Base-by-base conservation (phyloP, 2,113 vertebrate genomes). In the Menura novaehollandiae region DNA sequence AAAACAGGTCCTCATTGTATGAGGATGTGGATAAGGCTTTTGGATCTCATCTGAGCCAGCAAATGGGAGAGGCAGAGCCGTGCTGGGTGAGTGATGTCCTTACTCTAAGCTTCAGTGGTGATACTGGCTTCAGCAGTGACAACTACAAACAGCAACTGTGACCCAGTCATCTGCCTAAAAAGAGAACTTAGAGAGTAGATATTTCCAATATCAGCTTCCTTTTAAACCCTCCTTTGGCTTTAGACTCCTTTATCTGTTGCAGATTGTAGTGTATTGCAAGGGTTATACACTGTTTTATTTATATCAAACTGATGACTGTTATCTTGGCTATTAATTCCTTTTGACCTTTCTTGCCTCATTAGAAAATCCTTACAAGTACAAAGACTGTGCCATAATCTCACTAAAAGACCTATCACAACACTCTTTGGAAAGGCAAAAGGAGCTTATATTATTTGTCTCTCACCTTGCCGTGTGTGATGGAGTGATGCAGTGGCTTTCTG, bases 371-470 rank as follows among this genome's bases (percentile, higher is more conserved):
- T 44, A 44, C 30, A 93, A 89, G 79, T 91, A 58, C 87, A 97
- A 97, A 96, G 93, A 53, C 52, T 81, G 72, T 37, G 56, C 79
- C 81, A 95, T 90, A 97, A 95, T 77, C 73, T 58, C 56, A 27
- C 69, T 88, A 20, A 73, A 89, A 85, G 66, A 88, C 11, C 11
- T 68, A 56, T 81, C 46, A 53, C 59, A 56, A 41, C 30, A n/a
- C 76, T 68, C 79, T 96, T 95, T 91, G 92, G 37, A 93, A 96
- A 95, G 62, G 28, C 8, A 13, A 79, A 89, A 79, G 52, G 35
- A 91, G 51, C 24, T 62, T 55, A 9, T 46, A 33, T 44, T 63
- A n/a, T 55, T 91, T 89, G n/a, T 46, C 60, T 84, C 62, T 78
- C 67, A 80, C 77, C 41, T 89, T 89, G 35, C 26, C 17, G 0